Conservation (phyloP, 2,888 invertebrate genomes). For the Eilema griseolum region DNA sequence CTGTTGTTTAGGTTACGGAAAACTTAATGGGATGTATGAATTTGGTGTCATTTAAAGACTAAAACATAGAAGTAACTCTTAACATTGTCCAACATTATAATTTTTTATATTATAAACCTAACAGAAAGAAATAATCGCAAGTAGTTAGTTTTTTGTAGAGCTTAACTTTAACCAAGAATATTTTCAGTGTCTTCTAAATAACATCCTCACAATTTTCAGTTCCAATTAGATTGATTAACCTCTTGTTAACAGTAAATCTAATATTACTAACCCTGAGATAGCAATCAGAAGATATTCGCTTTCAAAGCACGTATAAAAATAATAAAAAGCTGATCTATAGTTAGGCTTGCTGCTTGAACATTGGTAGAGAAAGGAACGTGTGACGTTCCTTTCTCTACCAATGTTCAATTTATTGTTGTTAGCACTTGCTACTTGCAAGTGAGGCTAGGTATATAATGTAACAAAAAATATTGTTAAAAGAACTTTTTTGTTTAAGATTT, state of each 20-base stretch:
- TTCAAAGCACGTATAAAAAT: conserved; percentile 16
- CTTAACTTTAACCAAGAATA: neutral
- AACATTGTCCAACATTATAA: too few relatives aligned
- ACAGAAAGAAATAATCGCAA: neutral
- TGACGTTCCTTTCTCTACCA: neutral
- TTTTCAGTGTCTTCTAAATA: neutral
- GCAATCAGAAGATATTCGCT: conserved; percentile 20
- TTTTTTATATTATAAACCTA: too few relatives aligned
- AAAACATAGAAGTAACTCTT: too few relatives aligned
- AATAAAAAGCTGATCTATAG: conserved; percentile 20
- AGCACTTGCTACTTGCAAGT: neutral
- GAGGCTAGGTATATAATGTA: neutral
- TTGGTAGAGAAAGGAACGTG: too few relatives aligned
- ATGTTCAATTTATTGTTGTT: neutral
- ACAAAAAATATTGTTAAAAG: too few relatives aligned
- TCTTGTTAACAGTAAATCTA: neutral
- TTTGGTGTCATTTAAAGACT: too few relatives aligned
- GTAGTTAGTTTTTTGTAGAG: neutral
- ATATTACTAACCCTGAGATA: conserved; percentile 1
- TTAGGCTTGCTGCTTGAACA: too few relatives aligned
- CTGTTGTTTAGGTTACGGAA: too few relatives aligned
- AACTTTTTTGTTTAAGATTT: neutral
- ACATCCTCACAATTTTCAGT: neutral
- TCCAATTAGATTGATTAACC: conserved; percentile 1
- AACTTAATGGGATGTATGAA: too few relatives aligned